Evolutionary conservation across 2,797 vertebrate species (phyloP).

Genomic region (Myotis pilosus): DNA sequence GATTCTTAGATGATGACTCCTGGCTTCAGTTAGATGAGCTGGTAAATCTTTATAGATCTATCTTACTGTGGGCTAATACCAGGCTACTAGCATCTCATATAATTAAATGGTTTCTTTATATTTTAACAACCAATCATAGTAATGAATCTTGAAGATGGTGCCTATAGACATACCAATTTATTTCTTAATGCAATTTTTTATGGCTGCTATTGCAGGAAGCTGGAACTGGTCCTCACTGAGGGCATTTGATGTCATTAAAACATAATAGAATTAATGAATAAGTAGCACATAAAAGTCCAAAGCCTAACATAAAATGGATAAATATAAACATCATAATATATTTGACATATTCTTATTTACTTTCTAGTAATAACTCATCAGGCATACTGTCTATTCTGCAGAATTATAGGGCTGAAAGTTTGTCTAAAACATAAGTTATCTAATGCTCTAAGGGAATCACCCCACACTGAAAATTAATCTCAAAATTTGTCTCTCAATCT

Average conservation of each 20-base stretch:
- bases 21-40: constrained; percentile 25
- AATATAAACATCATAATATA: background rate
- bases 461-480: background rate
- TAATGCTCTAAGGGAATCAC: background rate
- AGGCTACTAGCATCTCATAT: constrained; percentile 46
- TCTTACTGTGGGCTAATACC: constrained; percentile 5
- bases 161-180: background rate
- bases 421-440: background rate
- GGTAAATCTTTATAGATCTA: constrained; percentile 48
- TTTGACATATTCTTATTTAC: constrained; percentile 37
- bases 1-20: background rate
- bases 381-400: background rate
- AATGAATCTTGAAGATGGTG: constrained; percentile 68
- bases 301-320: constrained; percentile 48
- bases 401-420: background rate
- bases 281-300: constrained; percentile 65
- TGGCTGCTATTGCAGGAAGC: constrained; percentile 45
- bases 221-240: constrained; percentile 50
- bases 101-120: constrained; percentile 38
- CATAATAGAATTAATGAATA: constrained; percentile 62
- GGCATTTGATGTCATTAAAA: constrained; percentile 57
- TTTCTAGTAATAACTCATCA: background rate
- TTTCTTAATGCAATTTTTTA: constrained; percentile 74
- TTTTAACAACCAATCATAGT: constrained; percentile 52
- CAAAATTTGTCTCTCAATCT: background rate